Evolutionary conservation across 2,797 vertebrate species (phyloP).

Genomic region (Muscicapa striata): DNA sequence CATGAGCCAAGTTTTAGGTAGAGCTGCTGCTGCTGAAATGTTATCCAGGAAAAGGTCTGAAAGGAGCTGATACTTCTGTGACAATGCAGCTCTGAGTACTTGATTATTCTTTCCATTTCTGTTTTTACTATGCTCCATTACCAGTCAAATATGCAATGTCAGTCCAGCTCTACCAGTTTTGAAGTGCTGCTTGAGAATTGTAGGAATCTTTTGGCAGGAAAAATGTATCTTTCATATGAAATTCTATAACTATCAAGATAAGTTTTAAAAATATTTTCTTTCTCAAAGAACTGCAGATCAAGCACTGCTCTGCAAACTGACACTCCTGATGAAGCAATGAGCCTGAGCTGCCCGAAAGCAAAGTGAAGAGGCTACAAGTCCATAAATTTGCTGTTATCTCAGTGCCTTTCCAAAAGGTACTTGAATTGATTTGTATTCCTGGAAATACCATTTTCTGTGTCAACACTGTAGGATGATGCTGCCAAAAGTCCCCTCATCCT

Average conservation of each 20-base stretch:
- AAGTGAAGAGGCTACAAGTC: slow-evolving; percentile 1
- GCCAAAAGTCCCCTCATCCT: not conserved
- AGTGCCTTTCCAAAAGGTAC: slow-evolving; percentile 3
- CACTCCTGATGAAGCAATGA: slow-evolving; percentile 28
- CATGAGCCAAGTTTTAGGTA: not conserved
- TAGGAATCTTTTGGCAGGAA: slow-evolving; percentile 64
- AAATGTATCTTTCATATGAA: slow-evolving; percentile 61
- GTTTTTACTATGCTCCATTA: slow-evolving; percentile 61
- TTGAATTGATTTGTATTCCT: slow-evolving; percentile 3
- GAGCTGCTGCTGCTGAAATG: slow-evolving; percentile 37
- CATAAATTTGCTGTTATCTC: slow-evolving; percentile 14
- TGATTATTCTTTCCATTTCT: slow-evolving; percentile 41
- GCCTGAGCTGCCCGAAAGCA: not conserved
- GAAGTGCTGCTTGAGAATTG: slow-evolving; percentile 52
- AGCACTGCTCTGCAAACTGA: slow-evolving; percentile 12
- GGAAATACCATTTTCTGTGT: not conserved
- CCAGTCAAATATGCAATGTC: slow-evolving; percentile 50
- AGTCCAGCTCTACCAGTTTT: slow-evolving; percentile 57
- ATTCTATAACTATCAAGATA: slow-evolving; percentile 65
- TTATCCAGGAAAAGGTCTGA: not conserved
- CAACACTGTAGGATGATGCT: not conserved
- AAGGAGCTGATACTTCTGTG: slow-evolving; percentile 14
- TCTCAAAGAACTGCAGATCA: slow-evolving; percentile 23
- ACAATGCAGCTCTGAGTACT: slow-evolving; percentile 24
- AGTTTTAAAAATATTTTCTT: slow-evolving; percentile 54